Conservation (phyloP, 2,797 vertebrate species). For the Triplophysa yarkandensis region DNA sequence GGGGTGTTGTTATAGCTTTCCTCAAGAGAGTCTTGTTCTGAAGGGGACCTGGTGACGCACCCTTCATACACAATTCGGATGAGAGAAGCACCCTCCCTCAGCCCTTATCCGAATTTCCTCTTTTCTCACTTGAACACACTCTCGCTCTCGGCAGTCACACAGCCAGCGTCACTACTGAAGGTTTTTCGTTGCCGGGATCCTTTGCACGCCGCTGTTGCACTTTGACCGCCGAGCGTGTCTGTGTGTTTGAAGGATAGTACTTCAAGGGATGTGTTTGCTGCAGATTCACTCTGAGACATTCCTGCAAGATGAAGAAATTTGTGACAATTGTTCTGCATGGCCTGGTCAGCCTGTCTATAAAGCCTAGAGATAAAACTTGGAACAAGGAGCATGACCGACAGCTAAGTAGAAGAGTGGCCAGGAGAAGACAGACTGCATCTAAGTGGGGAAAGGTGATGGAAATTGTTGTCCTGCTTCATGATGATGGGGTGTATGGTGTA, state of each 20-base stretch:
- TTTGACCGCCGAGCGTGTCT: conserved; percentile 55
- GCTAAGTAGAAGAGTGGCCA: conserved; percentile 69
- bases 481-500: not conserved
- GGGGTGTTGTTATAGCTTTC: conserved; percentile 66
- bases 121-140: conserved; percentile 43
- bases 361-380: conserved; percentile 75
- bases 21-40: conserved; percentile 64
- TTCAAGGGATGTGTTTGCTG: conserved; percentile 17
- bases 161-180: conserved; percentile 49
- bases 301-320: conserved; percentile 80
- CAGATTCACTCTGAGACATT: conserved; percentile 6
- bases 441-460: conserved; percentile 72
- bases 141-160: conserved; percentile 53
- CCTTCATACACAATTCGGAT: conserved; percentile 58
- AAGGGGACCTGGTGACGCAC: conserved; percentile 65
- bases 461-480: conserved; percentile 45
- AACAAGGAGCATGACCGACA: conserved; percentile 70
- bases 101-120: conserved; percentile 42
- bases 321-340: conserved; percentile 81
- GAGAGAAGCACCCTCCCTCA: conserved; percentile 51
- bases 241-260: conserved; percentile 2
- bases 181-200: conserved; percentile 51
- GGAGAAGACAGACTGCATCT: conserved; percentile 67
- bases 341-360: conserved; percentile 77
- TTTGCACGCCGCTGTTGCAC: conserved; percentile 51